phyloP scores from a whole-genome alignment of 2,888 invertebrate genomes.

The Brachycybe producta region DNA sequence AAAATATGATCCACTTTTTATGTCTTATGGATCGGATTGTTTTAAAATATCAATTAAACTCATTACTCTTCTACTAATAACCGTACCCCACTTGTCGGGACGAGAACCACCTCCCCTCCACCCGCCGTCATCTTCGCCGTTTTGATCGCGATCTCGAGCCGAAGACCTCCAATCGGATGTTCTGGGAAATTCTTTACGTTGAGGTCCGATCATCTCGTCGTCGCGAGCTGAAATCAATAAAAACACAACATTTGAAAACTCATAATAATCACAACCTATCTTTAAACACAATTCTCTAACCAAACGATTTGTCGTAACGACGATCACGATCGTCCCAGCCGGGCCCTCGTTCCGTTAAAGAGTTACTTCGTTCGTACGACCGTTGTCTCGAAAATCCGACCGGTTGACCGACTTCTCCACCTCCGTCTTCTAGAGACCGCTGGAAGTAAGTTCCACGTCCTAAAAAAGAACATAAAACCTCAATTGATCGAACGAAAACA shows the following conservation, averaged over 20 bases:
- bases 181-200: slow-evolving; percentile 27
- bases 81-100: slow-evolving; percentile 45
- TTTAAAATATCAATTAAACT: no score
- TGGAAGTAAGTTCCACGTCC: slow-evolving; percentile 31
- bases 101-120: slow-evolving; percentile 39
- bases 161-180: slow-evolving; percentile 23
- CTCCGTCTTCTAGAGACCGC: slow-evolving; percentile 30
- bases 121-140: slow-evolving; percentile 40
- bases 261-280: not conserved
- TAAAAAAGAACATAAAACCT: slow-evolving; percentile 20
- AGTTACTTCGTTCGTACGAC: slow-evolving; percentile 22
- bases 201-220: slow-evolving; percentile 39
- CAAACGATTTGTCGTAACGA: not conserved
- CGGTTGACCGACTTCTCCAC: slow-evolving; percentile 25
- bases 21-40: not conserved
- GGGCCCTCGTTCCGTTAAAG: slow-evolving; percentile 27
- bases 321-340: slow-evolving; percentile 26
- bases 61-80: slow-evolving; percentile 5
- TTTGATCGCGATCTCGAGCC: slow-evolving; percentile 34
- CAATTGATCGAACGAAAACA: slow-evolving; percentile 7
- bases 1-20: not conserved
- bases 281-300: not conserved
- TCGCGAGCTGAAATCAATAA: slow-evolving; percentile 6
- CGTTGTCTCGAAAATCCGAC: slow-evolving; percentile 22
- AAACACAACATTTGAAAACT: not conserved